phyloP scores from a whole-genome alignment of 2,888 invertebrate genomes.

The Carterocephalus palaemon region DNA sequence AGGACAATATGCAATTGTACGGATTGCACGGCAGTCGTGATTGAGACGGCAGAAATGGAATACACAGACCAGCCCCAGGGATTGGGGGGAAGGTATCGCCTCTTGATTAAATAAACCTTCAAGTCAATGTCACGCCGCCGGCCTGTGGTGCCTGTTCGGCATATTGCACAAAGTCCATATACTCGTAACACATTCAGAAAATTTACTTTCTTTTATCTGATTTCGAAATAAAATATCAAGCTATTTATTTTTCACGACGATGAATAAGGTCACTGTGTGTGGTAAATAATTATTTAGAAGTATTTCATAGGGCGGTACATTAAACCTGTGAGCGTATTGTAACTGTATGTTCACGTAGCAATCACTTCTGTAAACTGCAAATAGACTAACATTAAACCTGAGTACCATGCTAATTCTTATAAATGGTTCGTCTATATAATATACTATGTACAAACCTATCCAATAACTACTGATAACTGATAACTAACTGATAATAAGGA shows the following conservation, averaged over 20 bases:
- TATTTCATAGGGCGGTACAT: too few species aligned
- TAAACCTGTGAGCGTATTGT: too few species aligned
- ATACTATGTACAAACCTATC: too few species aligned
- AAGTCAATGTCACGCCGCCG: conserved; percentile 61
- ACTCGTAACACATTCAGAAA: conserved; percentile 43
- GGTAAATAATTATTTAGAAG: too few species aligned
- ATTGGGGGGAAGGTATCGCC: conserved; percentile 46
- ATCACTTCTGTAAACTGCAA: too few species aligned
- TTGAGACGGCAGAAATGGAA: conserved; percentile 69
- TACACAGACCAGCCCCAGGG: conserved; percentile 51
- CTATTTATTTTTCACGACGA: conserved; percentile 25
- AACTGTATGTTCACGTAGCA: too few species aligned
- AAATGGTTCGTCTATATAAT: too few species aligned
- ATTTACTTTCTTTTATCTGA: conserved; percentile 39
- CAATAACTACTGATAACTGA: too few species aligned
- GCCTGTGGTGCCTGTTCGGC: conserved; percentile 54
- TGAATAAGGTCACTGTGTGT: too few species aligned
- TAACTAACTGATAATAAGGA: too few species aligned
- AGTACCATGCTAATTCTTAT: too few species aligned
- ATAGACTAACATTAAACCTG: too few species aligned
- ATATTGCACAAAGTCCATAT: conserved; percentile 55
- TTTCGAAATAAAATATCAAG: conserved; percentile 35
- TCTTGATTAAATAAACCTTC: conserved; percentile 78
- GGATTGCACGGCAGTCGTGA: conserved; percentile 54
- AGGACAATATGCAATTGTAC: conserved; percentile 67